Evolutionary conservation across 1,140 invertebrate species (phyloP), one percentile per base, ranked within the genome.

Genomic region (Solen grandis): DNA sequence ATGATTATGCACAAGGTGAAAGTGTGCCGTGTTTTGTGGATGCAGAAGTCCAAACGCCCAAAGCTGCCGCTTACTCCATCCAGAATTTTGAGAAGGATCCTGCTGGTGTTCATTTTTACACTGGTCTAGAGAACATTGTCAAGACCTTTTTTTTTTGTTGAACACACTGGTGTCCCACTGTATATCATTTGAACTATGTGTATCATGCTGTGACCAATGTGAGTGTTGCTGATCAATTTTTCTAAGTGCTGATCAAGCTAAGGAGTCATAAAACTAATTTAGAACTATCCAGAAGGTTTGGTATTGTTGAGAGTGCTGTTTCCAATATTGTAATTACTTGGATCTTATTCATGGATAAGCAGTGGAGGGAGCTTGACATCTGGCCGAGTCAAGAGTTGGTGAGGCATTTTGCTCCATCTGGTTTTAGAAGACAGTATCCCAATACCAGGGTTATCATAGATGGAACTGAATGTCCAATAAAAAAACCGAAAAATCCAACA

Each of bases 121-220:
- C 77, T 35, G 73, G 82, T 25, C 31, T 81, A 8, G 72, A 80
- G 41, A 72, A 27, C 0, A 63, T 59, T 72, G n/a, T 22, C 0
- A 80, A 81, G 46, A n/a, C n/a, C 59, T 84, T 72, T 59, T 76
- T 2, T 77, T 81, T 75, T 76, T 84, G 31, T 69, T 81, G 19
- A 22, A 33, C 27, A 75, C 77, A 57, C 36, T 80, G 25, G 77
- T n/a, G 77, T 16, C 82, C 76, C 60, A 70, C 82, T 29, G 72
- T 57, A 38, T 73, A 63, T 65, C 66, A 38, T 66, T 52, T 77
- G 27, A 69, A 41, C 2, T 75, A 81, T 36, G 31, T 73, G 4
- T 84, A 77, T 72, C 55, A 63, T 54, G n/a, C 60, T 41, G 55
- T 75, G 60, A 38, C 50, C 19, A 46, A 31, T 63, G 25, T 83